Conservation (phyloP, 2,113 vertebrate species). For the Pseudorhombus dupliciocellatus region DNA sequence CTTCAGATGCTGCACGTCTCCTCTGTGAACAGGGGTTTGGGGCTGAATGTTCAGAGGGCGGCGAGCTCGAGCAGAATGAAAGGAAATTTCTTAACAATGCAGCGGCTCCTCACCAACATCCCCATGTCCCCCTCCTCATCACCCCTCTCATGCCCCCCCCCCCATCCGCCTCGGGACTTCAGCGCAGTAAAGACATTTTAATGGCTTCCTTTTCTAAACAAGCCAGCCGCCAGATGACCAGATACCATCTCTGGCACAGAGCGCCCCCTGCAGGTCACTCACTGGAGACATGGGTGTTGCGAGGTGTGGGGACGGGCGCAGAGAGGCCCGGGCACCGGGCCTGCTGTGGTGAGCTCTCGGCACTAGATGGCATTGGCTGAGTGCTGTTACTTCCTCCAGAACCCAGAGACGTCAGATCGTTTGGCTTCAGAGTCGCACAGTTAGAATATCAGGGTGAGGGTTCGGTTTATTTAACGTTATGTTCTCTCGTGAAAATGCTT, state of each 20-base stretch:
- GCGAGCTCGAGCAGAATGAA: constrained; percentile 17
- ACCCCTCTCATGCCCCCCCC: constrained; percentile 27
- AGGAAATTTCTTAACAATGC: constrained; percentile 55
- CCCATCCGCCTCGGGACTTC: constrained; percentile 60
- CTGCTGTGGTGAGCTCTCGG: constrained; percentile 60
- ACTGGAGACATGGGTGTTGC: not conserved
- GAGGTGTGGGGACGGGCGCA: constrained; percentile 16
- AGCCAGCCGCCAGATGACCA: constrained; percentile 57
- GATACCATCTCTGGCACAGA: constrained; percentile 59
- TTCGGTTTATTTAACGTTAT: constrained; percentile 2
- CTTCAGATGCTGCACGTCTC: no score
- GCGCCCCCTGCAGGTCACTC: constrained; percentile 76
- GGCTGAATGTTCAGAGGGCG: constrained; percentile 1
- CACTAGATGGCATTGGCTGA: constrained; percentile 78
- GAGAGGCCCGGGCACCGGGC: not conserved
- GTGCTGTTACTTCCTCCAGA: constrained; percentile 37
- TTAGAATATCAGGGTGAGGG: not conserved
- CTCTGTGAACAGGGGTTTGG: not conserved
- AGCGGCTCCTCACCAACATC: constrained; percentile 41
- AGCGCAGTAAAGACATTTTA: constrained; percentile 77
- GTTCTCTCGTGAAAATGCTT: not conserved
- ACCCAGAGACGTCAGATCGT: not conserved
- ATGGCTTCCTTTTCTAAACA: constrained; percentile 84
- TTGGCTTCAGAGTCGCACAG: not conserved
- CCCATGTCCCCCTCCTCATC: constrained; percentile 39